Percentiles rank a stretch among this genome's conserved stretches.
Conservation (phyloP, 2,113 vertebrate species). For the Macrotus californicus region DNA sequence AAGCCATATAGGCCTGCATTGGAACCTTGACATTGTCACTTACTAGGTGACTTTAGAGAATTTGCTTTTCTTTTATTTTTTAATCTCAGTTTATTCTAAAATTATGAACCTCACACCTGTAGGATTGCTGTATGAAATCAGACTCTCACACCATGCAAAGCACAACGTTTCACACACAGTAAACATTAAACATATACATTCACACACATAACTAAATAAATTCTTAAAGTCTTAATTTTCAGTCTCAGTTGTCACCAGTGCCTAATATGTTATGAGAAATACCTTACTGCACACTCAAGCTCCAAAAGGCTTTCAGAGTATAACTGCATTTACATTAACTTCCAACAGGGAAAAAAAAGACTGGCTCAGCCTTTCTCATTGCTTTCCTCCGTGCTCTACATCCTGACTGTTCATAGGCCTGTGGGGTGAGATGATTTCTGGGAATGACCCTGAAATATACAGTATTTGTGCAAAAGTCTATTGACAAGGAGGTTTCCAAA, state of each 20-base stretch:
- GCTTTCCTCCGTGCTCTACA: background rate
- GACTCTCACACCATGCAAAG: background rate
- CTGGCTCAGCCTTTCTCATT: background rate
- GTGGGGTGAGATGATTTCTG: background rate
- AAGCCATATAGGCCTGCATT: background rate
- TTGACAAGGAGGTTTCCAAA: conserved; percentile 20
- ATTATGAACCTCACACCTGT: background rate
- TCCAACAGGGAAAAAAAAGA: background rate
- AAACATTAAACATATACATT: background rate
- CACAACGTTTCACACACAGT: background rate
- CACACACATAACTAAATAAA: background rate
- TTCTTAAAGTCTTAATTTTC: background rate
- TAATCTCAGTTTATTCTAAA: background rate
- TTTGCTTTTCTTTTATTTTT: background rate
- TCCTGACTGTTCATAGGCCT: background rate
- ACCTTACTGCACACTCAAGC: background rate
- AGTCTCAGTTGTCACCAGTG: background rate
- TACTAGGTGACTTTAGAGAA: background rate
- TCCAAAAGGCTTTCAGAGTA: background rate
- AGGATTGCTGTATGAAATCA: background rate
- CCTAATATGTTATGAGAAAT: background rate
- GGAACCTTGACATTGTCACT: background rate
- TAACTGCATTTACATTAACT: background rate
- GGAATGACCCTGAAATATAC: conserved; percentile 21
- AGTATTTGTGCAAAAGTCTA: background rate